Evolutionary conservation across 2,888 invertebrate genomes (phyloP).

Genomic region (Operophtera brumata): DNA sequence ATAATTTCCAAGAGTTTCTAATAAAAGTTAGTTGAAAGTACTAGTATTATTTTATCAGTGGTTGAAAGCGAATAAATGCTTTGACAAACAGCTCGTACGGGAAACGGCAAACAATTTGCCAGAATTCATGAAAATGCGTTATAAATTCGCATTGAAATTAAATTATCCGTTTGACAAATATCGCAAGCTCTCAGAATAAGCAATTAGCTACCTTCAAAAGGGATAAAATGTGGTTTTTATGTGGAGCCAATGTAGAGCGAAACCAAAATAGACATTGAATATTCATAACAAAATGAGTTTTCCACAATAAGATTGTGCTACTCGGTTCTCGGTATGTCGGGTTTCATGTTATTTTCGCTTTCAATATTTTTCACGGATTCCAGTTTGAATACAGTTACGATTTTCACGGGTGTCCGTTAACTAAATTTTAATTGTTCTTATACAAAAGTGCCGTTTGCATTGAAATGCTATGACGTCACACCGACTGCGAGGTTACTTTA

Average conservation of each 20-base stretch:
- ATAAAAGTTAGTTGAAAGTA: no score
- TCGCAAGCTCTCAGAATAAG: slow-evolving; percentile 19
- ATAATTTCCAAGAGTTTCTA: no score
- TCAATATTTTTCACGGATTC: not conserved
- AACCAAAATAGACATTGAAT: not conserved
- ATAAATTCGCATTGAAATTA: slow-evolving; percentile 19
- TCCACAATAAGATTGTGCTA: not conserved
- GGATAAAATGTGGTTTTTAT: not conserved
- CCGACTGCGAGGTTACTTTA: no score
- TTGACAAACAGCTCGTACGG: slow-evolving; percentile 8
- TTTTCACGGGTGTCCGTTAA: not conserved
- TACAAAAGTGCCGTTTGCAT: not conserved
- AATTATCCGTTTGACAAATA: slow-evolving; percentile 25
- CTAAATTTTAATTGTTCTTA: not conserved
- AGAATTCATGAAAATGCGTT: slow-evolving; percentile 18
- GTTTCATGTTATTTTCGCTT: not conserved
- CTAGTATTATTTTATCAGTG: no score
- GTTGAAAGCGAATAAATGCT: no score
- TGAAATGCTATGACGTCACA: not conserved
- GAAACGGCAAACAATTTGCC: slow-evolving; percentile 12
- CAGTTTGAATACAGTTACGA: not conserved
- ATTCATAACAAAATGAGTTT: not conserved
- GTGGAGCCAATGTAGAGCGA: not conserved
- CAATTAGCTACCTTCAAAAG: slow-evolving; percentile 7
- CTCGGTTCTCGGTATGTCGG: not conserved